Conservation (phyloP, 2,797 vertebrate genomes). For the Phyllotis vaccarum region DNA sequence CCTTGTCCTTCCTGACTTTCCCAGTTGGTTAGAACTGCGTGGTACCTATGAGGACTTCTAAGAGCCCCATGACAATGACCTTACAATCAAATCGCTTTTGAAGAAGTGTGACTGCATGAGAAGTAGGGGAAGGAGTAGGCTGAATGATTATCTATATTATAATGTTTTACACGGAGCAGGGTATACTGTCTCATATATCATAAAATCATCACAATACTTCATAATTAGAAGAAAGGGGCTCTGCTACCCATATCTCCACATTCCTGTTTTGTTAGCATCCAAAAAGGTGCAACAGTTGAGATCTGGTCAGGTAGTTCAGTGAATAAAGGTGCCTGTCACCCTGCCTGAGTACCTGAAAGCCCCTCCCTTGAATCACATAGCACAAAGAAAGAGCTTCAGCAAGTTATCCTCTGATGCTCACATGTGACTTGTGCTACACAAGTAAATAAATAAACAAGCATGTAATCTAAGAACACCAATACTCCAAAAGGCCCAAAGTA, state of each 20-base stretch:
- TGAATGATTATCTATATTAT: background rate
- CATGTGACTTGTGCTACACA: background rate
- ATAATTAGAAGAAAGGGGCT: background rate
- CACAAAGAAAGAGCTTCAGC: background rate
- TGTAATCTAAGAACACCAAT: too few species aligned
- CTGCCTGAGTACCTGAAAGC: background rate
- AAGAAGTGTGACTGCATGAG: constrained; percentile 39
- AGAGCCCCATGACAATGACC: constrained; percentile 12
- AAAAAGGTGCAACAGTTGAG: background rate
- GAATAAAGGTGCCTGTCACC: too few species aligned
- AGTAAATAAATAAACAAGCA: background rate
- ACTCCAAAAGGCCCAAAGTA: background rate
- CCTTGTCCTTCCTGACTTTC: background rate
- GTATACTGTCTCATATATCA: background rate
- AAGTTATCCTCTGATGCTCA: too few species aligned
- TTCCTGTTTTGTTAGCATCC: background rate
- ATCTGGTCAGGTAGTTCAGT: background rate
- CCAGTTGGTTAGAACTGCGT: constrained; percentile 6
- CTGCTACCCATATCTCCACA: accelerated
- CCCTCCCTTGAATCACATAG: background rate
- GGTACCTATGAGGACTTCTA: constrained; percentile 21
- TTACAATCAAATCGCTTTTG: constrained; percentile 12
- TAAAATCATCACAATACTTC: background rate
- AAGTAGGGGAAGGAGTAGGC: background rate
- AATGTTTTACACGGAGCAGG: background rate